Evolutionary conservation across 2,888 invertebrate species (phyloP).

Genomic region (Hydroisotoma schaefferi): DNA sequence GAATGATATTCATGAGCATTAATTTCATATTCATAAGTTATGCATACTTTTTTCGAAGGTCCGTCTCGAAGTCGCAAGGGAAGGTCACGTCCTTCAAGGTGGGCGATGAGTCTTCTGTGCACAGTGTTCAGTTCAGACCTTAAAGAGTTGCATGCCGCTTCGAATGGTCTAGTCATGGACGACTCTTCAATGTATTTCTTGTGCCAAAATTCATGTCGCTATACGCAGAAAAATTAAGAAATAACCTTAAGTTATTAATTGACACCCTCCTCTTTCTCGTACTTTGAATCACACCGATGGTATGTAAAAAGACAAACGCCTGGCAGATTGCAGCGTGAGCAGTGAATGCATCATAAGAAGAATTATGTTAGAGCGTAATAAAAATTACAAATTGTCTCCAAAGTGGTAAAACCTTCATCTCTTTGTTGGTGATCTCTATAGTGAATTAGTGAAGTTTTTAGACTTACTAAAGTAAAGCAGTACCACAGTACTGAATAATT

Average conservation of each 20-base stretch:
- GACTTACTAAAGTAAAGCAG: too few species aligned
- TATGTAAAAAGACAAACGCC: too few species aligned
- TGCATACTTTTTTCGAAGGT: slow-evolving; percentile 49
- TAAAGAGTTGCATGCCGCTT: slow-evolving; percentile 49
- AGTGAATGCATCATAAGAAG: too few species aligned
- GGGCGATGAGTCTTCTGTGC: slow-evolving; percentile 49
- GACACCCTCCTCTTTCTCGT: too few species aligned
- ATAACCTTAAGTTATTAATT: background rate
- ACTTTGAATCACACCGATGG: too few species aligned
- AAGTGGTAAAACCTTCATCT: too few species aligned
- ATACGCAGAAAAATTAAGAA: slow-evolving; percentile 11
- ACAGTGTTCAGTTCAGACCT: slow-evolving; percentile 50
- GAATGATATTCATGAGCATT: background rate
- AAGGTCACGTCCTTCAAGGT: slow-evolving; percentile 49
- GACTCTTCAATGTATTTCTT: slow-evolving; percentile 49
- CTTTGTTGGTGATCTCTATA: too few species aligned
- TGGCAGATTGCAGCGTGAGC: too few species aligned
- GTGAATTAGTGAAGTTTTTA: too few species aligned
- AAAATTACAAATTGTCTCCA: too few species aligned
- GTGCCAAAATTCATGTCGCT: slow-evolving; percentile 49
- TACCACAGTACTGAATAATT: too few species aligned
- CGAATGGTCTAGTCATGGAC: slow-evolving; percentile 48
- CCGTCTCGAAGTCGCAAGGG: slow-evolving; percentile 49
- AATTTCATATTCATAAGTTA: background rate
- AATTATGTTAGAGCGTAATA: too few species aligned